phyloP scores from a whole-genome alignment of 1,140 invertebrate genomes.

The Maconellicoccus hirsutus region DNA sequence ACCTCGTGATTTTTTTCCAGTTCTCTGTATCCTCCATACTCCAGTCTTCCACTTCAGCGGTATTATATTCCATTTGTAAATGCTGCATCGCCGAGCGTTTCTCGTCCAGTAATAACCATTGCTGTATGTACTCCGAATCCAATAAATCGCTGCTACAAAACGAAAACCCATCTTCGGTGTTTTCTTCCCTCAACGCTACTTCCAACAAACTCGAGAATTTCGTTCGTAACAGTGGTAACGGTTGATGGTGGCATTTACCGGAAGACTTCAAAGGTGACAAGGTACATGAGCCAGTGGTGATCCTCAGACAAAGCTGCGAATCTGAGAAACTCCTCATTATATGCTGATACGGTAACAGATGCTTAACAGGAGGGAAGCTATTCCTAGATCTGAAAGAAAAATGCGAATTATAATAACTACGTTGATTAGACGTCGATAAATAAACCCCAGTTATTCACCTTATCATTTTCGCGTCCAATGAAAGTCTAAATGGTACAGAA shows the following conservation, averaged over 20 bases:
- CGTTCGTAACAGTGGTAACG: constrained; percentile 26
- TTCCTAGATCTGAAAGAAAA: constrained; percentile 48
- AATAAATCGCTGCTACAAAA: constrained; percentile 46
- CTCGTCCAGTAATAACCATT: constrained; percentile 58
- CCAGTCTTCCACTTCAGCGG: constrained; percentile 65
- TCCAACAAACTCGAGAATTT: constrained; percentile 16
- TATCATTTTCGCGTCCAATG: constrained; percentile 4
- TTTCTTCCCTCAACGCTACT: constrained; percentile 27
- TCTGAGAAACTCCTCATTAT: constrained; percentile 59
- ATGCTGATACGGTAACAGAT: constrained; percentile 41
- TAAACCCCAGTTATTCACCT: neutral
- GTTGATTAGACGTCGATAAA: too few species aligned
- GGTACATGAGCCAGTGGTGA: constrained; percentile 35
- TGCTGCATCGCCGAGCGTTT: constrained; percentile 50
- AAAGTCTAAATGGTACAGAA: constrained; percentile 17
- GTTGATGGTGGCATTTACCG: constrained; percentile 17
- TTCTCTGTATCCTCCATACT: constrained; percentile 39
- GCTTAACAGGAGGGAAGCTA: constrained; percentile 52
- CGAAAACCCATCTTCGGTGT: constrained; percentile 37
- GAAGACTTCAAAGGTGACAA: constrained; percentile 34
- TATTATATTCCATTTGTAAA: constrained; percentile 54
- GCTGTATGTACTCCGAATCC: constrained; percentile 60
- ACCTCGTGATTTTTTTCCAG: neutral
- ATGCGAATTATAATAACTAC: too few species aligned
- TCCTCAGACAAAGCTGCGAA: constrained; percentile 54